phyloP scores from a whole-genome alignment of 2,797 vertebrate genomes.

The Smutsia gigantea region DNA sequence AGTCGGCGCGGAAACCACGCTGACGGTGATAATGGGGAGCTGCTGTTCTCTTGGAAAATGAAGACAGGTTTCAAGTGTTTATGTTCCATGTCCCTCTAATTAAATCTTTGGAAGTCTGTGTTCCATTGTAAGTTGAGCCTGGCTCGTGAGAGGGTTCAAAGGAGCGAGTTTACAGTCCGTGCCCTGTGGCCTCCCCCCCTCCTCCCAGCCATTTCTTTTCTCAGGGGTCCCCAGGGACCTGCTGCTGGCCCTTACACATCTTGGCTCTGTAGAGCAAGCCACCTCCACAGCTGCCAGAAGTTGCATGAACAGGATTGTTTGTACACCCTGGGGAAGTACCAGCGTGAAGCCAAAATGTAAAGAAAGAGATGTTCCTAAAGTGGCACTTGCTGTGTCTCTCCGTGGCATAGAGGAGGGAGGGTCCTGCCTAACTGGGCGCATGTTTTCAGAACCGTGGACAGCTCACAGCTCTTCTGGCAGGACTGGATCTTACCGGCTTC shows the following conservation, averaged over 20 bases:
- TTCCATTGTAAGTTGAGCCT: neutral
- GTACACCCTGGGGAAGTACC: neutral
- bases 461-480: neutral
- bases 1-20: rapidly evolving
- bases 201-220: neutral
- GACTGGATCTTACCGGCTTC: neutral
- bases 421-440: rapidly evolving
- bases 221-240: rapidly evolving
- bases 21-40: neutral
- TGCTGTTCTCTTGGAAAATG: neutral
- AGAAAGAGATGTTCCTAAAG: neutral
- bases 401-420: rapidly evolving
- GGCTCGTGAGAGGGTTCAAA: neutral
- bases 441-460: constrained; percentile 9
- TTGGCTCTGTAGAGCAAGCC: neutral
- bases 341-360: neutral
- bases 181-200: too few species aligned
- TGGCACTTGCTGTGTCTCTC: rapidly evolving
- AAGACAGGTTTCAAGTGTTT: neutral
- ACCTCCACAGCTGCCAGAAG: neutral
- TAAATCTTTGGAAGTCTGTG: neutral
- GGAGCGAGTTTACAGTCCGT: rapidly evolving
- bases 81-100: neutral
- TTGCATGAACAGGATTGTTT: rapidly evolving
- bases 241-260: neutral